Base-by-base conservation (phyloP, 2,113 vertebrate species). In the Romanogobio albipinnatus region DNA sequence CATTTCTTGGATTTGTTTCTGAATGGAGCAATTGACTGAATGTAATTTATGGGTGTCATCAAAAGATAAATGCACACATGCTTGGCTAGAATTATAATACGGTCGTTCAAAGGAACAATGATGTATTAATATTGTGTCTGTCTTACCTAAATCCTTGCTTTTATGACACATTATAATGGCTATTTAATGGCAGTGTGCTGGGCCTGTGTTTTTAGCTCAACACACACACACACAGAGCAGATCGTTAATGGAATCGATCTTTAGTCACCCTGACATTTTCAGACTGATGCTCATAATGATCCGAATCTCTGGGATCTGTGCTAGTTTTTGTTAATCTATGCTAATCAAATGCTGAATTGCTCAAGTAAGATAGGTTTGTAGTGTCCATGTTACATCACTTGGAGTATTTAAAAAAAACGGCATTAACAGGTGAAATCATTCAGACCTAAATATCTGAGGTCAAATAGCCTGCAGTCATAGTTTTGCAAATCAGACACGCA, bases 181-280 rank as follows among this genome's bases (percentile, higher is more conserved):
- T 81, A 33, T 81, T 51, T 81, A 51, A 81, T 81, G 45, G 45
- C n/a, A 81, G 11, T 68, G 19, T 47, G 78, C 45, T 33, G n/a
- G 45, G 24, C 53, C 45, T 39, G 53, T 19, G 53, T 56, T 13
- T 76, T 76, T 43, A 76, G 43, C 61, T 43, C 17, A 17, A 36
- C 62, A 43, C 82, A 68, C 39, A 39, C 70, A 19, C 43, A 75
- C 70, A 56, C 19, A 36, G 29, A 81, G 47, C 29, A 51, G 51
- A 56, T 86, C 58, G 76, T 82, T 86, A 86, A 81, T 64, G 66
- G 68, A 76, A 86, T 86, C 78, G 78, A 82, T 86, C 73, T 86
- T 62, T 53, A 86, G 58, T 43, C 84, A 76, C 58, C 29, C 26
- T 86, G 84, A 58, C 84, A 86, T 86, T 86, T 86, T 75, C 45